phyloP scores from a whole-genome alignment of 2,888 invertebrate species.

The Amphipoea lucens region DNA sequence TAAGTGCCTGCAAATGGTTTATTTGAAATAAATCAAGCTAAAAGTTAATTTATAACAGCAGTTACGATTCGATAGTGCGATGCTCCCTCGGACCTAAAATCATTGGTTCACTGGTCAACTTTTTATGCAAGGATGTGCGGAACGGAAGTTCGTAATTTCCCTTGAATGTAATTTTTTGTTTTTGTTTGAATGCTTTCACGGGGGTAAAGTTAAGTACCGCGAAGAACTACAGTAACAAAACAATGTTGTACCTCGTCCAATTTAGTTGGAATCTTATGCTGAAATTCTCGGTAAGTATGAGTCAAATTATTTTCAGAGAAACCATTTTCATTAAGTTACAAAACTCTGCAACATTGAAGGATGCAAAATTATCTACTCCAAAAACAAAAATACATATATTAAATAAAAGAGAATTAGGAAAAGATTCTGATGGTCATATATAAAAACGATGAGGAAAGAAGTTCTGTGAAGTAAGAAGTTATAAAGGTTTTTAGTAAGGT shows the following conservation, averaged over 20 bases:
- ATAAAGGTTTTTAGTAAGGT: too few species aligned
- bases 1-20: background rate
- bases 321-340: background rate
- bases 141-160: slow-evolving; percentile 35
- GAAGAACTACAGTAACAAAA: background rate
- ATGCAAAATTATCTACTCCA: background rate
- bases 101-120: slow-evolving; percentile 29
- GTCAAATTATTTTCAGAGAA: too few species aligned
- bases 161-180: slow-evolving; percentile 33
- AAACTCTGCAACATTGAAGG: background rate
- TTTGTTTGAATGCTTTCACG: slow-evolving; percentile 42
- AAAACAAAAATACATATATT: background rate
- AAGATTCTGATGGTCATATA: background rate
- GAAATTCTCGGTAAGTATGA: background rate
- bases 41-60: slow-evolving; percentile 25
- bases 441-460: too few species aligned
- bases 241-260: background rate
- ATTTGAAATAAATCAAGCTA: background rate
- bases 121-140: slow-evolving; percentile 58
- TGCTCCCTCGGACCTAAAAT: slow-evolving; percentile 34
- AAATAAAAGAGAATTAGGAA: background rate
- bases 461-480: too few species aligned
- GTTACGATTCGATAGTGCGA: slow-evolving; percentile 38
- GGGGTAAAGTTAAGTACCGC: slow-evolving; percentile 4
- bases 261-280: background rate